phyloP scores from a whole-genome alignment of 2,888 invertebrate genomes.

The Cenopis cana region DNA sequence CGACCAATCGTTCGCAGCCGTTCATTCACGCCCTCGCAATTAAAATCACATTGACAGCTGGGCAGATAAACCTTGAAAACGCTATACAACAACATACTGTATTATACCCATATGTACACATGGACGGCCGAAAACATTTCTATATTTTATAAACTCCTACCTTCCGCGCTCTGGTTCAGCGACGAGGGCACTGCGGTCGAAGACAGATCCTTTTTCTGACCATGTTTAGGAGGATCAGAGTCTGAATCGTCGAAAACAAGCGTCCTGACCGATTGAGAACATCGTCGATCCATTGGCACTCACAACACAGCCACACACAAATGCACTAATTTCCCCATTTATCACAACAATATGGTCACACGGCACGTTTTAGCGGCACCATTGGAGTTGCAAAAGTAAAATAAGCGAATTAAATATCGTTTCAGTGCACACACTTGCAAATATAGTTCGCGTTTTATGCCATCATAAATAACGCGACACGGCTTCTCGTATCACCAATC shows the following conservation, averaged over 20 bases:
- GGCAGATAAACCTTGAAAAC: slow-evolving; percentile 75
- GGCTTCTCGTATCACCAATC: slow-evolving; percentile 64
- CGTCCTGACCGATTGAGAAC: slow-evolving; percentile 90
- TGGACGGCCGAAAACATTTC: slow-evolving; percentile 49
- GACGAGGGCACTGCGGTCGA: slow-evolving; percentile 70
- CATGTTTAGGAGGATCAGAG: slow-evolving; percentile 79
- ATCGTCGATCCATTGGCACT: slow-evolving; percentile 83
- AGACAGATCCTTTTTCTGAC: slow-evolving; percentile 72
- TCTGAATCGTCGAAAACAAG: slow-evolving; percentile 91
- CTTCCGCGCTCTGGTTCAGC: slow-evolving; percentile 78
- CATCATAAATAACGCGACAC: slow-evolving; percentile 72
- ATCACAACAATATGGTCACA: slow-evolving; percentile 56
- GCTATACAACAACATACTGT: slow-evolving; percentile 54
- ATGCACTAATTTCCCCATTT: slow-evolving; percentile 76
- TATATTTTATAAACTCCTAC: slow-evolving; percentile 60
- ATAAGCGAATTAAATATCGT: slow-evolving; percentile 51
- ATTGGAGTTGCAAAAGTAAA: slow-evolving; percentile 47
- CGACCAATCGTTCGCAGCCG: slow-evolving; percentile 50
- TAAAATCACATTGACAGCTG: slow-evolving; percentile 63
- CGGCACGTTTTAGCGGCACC: slow-evolving; percentile 59
- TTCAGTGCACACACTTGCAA: slow-evolving; percentile 41
- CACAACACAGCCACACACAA: slow-evolving; percentile 72
- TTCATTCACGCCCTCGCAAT: slow-evolving; percentile 67
- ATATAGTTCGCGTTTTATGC: slow-evolving; percentile 56
- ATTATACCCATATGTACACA: slow-evolving; percentile 50